phyloP scores from a whole-genome alignment of 2,113 vertebrate species.

The Eupsittula cactorum region DNA sequence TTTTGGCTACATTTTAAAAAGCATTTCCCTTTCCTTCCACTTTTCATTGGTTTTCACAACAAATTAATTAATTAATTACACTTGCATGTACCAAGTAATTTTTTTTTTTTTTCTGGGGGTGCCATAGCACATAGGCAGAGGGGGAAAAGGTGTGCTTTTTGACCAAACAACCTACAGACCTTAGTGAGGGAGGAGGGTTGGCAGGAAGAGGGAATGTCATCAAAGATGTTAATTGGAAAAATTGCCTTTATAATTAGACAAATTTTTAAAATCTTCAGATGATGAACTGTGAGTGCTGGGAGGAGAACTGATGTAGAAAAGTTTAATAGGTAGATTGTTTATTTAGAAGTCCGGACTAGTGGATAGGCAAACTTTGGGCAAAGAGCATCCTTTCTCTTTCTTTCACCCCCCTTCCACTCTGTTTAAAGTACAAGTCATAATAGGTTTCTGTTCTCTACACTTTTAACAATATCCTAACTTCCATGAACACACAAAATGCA shows the following conservation, averaged over 20 bases:
- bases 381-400: background rate
- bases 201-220: background rate
- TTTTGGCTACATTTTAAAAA: background rate
- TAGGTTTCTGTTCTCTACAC: background rate
- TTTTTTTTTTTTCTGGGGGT: background rate
- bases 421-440: background rate
- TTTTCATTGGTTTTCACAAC: background rate
- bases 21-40: background rate
- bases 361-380: background rate
- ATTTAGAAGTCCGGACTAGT: background rate
- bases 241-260: background rate
- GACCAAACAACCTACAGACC: background rate
- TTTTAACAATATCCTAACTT: background rate
- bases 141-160: rapidly evolving
- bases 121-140: background rate
- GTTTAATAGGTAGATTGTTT: background rate
- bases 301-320: background rate
- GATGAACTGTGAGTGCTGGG: background rate
- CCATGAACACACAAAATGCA: background rate
- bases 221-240: background rate
- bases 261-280: background rate
- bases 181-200: rapidly evolving
- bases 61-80: background rate
- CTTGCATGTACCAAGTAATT: background rate
- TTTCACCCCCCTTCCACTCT: rapidly evolving